Evolutionary conservation across 1,140 invertebrate species (phyloP).

Genomic region (Brachionus sp.): DNA sequence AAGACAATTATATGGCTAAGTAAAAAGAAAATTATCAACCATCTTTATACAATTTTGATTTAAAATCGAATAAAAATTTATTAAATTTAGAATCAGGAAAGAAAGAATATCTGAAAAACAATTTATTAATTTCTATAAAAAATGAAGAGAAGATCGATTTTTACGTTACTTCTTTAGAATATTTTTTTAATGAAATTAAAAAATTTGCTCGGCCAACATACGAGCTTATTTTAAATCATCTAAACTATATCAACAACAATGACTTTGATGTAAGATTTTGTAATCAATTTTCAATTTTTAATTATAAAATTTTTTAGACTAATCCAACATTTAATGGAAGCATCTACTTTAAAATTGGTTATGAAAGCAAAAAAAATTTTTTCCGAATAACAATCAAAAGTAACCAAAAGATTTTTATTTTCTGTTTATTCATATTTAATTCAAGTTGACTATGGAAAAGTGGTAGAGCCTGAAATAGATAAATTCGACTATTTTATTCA

Average conservation of each 20-base stretch:
- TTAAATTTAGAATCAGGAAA: background rate
- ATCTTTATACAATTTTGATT: background rate
- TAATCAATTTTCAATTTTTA: background rate
- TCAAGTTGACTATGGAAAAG: background rate
- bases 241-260: background rate
- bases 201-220: background rate
- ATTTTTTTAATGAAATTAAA: background rate
- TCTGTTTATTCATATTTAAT: background rate
- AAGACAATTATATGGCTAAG: too few relatives aligned
- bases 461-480: background rate
- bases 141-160: background rate
- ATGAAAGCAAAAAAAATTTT: background rate
- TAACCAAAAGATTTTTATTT: background rate
- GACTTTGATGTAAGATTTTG: background rate
- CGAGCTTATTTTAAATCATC: background rate
- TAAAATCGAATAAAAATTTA: background rate
- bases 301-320: background rate
- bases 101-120: background rate
- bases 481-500: background rate
- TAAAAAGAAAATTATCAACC: too few relatives aligned
- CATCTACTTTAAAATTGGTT: constrained; percentile 16
- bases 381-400: background rate
- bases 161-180: background rate
- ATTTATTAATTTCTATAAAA: background rate
- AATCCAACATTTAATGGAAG: background rate